Evolutionary conservation across 2,797 vertebrate species (phyloP).

Genomic region (Linurgus olivaceus): DNA sequence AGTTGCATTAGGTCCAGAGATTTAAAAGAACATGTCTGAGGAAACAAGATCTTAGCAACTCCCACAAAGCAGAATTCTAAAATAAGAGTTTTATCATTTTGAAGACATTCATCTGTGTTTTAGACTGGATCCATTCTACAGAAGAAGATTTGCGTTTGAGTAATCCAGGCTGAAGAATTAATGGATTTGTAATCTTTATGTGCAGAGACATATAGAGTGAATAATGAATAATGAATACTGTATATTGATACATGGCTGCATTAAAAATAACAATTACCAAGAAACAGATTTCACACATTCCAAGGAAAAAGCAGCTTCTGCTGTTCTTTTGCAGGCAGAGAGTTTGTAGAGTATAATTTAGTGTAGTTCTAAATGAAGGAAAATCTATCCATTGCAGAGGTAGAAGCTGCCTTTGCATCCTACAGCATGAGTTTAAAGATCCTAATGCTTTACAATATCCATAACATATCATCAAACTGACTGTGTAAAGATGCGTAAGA

Average conservation of each 20-base stretch:
- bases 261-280: background rate
- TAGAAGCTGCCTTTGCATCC: background rate
- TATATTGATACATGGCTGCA: background rate
- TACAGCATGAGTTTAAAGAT: background rate
- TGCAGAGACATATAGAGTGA: background rate
- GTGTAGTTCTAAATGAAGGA: background rate
- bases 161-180: background rate
- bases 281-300: background rate
- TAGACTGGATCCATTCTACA: background rate
- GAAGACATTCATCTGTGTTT: background rate
- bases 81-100: background rate
- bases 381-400: background rate
- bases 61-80: background rate
- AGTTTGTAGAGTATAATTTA: background rate
- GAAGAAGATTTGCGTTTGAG: background rate
- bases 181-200: background rate
- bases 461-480: background rate
- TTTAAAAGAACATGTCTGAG: background rate
- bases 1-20: background rate
- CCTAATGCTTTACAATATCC: background rate
- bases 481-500: constrained; percentile 6
- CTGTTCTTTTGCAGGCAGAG: background rate
- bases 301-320: background rate
- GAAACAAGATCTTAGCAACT: background rate
- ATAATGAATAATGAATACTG: background rate